phyloP scores from a whole-genome alignment of 2,113 vertebrate species.

The Mellivora capensis region DNA sequence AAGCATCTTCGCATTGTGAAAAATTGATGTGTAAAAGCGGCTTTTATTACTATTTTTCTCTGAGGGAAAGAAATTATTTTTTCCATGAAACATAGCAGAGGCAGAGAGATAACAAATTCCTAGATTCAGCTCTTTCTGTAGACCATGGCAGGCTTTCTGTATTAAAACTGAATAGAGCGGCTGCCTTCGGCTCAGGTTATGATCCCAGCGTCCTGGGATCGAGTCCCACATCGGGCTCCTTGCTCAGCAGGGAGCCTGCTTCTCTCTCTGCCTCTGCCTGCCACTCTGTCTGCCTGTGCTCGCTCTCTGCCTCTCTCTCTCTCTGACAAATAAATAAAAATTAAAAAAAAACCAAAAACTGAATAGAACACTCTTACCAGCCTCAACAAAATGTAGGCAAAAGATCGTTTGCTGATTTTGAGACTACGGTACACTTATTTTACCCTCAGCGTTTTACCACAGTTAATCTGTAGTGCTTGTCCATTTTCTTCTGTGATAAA shows the following conservation, averaged over 20 bases:
- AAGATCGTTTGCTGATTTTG: not conserved
- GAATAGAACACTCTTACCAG: not conserved
- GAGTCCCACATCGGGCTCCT: too few relatives aligned
- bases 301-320: too few relatives aligned
- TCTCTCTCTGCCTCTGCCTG: too few relatives aligned
- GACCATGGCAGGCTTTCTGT: not conserved
- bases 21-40: slow-evolving; percentile 21
- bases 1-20: not conserved
- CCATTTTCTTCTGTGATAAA: not conserved
- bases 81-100: not conserved
- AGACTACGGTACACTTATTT: not conserved
- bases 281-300: too few relatives aligned
- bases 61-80: not conserved
- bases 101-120: slow-evolving; percentile 40
- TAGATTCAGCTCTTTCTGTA: not conserved
- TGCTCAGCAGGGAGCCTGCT: too few relatives aligned
- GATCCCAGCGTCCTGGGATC: too few relatives aligned
- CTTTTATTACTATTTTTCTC: slow-evolving; percentile 7
- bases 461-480: not conserved
- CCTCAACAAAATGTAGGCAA: not conserved
- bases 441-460: not conserved
- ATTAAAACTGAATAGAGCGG: slow-evolving; percentile 38
- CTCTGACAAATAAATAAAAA: too few relatives aligned
- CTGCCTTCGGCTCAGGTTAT: too few relatives aligned
- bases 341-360: too few relatives aligned